phyloP scores from a whole-genome alignment of 2,888 invertebrate species.

The Dinocampus coccinellae region DNA sequence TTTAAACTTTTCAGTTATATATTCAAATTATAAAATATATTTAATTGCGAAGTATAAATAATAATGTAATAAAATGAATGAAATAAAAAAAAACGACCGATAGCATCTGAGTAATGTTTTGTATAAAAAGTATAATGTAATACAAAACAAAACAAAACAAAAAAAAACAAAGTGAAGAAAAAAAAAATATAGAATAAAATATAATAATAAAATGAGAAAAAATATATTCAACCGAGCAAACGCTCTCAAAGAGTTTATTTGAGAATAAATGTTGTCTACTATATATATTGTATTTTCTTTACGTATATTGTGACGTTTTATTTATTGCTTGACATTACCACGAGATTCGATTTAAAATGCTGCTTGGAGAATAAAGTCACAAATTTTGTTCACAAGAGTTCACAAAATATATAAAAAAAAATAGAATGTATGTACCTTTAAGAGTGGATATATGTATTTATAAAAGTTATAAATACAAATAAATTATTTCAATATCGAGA shows the following conservation, averaged over 20 bases:
- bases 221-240: constrained; percentile 27
- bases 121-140: neutral
- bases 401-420: neutral
- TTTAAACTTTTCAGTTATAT: neutral
- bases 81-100: neutral
- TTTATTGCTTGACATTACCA: constrained; percentile 22
- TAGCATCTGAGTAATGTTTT: constrained; percentile 16
- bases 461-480: neutral
- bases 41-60: constrained; percentile 37
- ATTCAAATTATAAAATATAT: constrained; percentile 47
- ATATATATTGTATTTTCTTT: neutral
- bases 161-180: no score
- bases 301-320: constrained; percentile 23
- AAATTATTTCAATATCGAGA: no score
- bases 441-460: no score
- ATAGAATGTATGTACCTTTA: neutral
- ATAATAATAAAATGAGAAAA: no score
- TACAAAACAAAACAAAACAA: neutral
- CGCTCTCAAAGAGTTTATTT: constrained; percentile 14
- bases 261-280: constrained; percentile 24
- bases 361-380: neutral
- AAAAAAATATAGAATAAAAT: no score
- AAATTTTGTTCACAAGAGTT: neutral
- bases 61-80: no score
- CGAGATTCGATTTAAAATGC: constrained; percentile 29